phyloP scores from a whole-genome alignment of 2,113 vertebrate genomes.

The Archocentrus centrarchus region DNA sequence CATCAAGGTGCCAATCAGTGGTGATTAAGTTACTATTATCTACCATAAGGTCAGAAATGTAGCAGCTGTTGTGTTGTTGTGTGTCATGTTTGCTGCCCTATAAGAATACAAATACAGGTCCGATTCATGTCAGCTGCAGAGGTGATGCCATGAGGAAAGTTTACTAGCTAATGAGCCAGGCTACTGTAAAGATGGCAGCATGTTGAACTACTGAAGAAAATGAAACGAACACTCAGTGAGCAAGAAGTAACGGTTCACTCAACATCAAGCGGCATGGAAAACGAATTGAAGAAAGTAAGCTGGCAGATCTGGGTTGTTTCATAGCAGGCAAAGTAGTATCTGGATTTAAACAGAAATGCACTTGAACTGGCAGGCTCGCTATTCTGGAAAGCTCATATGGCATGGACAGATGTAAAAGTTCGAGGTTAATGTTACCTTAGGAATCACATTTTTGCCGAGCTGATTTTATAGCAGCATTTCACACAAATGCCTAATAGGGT shows the following conservation, averaged over 20 bases:
- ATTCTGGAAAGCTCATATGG: neutral
- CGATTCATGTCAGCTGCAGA: neutral
- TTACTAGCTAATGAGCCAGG: neutral
- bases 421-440: no score
- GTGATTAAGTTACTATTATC: constrained; percentile 1
- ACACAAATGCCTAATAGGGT: neutral
- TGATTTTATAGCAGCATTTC: neutral
- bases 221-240: neutral
- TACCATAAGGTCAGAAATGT: constrained; percentile 1
- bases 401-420: no score
- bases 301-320: neutral
- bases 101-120: neutral
- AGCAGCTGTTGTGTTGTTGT: no score
- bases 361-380: neutral
- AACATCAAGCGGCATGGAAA: neutral
- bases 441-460: no score
- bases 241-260: neutral
- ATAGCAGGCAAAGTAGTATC: neutral
- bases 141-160: neutral
- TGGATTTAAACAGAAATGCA: neutral
- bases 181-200: neutral
- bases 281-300: neutral
- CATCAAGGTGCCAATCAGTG: neutral
- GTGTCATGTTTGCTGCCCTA: neutral
- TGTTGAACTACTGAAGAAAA: neutral